Evolutionary conservation across 2,888 invertebrate species (phyloP).

Genomic region (Exocentrus adspersus): DNA sequence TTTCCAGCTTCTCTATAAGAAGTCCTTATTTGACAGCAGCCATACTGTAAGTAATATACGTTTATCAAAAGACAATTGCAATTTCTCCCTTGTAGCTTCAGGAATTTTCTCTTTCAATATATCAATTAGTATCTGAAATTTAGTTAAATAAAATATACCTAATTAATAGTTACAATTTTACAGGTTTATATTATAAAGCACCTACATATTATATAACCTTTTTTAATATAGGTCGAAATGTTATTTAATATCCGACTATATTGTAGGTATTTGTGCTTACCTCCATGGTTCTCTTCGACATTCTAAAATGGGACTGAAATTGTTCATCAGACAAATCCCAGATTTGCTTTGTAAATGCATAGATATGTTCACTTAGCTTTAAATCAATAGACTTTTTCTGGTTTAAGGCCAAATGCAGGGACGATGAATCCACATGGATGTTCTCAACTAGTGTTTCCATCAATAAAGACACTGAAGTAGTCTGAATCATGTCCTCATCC

Average conservation of each 20-base stretch:
- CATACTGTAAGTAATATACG: background rate
- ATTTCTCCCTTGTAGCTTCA: background rate
- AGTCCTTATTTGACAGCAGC: background rate
- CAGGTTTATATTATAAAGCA: too few species aligned
- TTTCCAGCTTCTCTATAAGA: background rate
- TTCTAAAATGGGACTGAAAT: background rate
- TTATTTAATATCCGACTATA: background rate
- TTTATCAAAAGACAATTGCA: background rate
- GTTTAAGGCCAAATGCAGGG: too few species aligned
- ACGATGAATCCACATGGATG: too few species aligned
- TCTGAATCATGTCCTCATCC: too few species aligned
- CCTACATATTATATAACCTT: background rate
- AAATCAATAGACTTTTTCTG: too few species aligned
- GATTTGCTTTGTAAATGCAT: too few species aligned
- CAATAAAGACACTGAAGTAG: too few species aligned
- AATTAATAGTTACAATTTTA: too few species aligned
- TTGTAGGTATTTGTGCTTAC: background rate
- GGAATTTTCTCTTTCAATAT: background rate
- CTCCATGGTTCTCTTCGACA: background rate
- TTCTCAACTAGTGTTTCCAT: too few species aligned
- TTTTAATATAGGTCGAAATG: background rate
- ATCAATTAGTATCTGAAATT: background rate
- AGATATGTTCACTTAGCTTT: too few species aligned
- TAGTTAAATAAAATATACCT: too few species aligned
- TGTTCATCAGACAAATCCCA: background rate